phyloP scores from a whole-genome alignment of 1,140 invertebrate genomes.

The Drosophila ironensis region DNA sequence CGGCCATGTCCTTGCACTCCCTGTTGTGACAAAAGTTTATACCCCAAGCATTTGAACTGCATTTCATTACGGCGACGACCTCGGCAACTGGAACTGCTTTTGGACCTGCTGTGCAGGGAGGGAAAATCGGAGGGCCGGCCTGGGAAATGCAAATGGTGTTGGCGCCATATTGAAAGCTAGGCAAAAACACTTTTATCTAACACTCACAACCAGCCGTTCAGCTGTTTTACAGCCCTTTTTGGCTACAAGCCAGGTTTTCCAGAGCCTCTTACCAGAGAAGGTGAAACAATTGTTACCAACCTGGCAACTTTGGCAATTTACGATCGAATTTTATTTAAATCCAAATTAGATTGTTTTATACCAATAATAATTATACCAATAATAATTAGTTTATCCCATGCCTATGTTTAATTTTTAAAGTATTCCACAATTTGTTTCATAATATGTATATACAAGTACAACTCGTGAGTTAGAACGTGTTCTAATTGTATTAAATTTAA shows the following conservation, averaged over 20 bases:
- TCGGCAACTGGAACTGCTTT: constrained; percentile 22
- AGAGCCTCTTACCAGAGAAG: too few species aligned
- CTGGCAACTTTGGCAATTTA: too few species aligned
- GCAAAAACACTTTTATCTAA: constrained; percentile 14
- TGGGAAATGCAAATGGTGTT: constrained; percentile 72
- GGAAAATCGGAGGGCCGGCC: not conserved
- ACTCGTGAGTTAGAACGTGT: not conserved
- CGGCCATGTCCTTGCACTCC: constrained; percentile 12
- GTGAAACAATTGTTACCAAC: too few species aligned
- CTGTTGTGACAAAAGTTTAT: constrained; percentile 74
- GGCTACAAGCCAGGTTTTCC: too few species aligned
- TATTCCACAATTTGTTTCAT: too few species aligned
- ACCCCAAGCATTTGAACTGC: constrained; percentile 77
- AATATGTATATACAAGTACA: too few species aligned
- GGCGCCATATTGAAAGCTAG: constrained; percentile 77
- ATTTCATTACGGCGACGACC: constrained; percentile 63
- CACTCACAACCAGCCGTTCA: not conserved
- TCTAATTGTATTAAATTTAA: not conserved
- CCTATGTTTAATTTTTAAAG: too few species aligned
- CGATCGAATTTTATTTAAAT: too few species aligned
- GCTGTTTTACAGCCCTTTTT: not conserved
- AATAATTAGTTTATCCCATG: too few species aligned
- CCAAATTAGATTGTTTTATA: not conserved
- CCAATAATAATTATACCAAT: not conserved
- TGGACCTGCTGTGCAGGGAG: not conserved